These are phyloP conservation scores for Temnothorax longispinosus DNA, from an alignment of 1,140 invertebrate genomes.

Conservation along the genomic window DNA sequence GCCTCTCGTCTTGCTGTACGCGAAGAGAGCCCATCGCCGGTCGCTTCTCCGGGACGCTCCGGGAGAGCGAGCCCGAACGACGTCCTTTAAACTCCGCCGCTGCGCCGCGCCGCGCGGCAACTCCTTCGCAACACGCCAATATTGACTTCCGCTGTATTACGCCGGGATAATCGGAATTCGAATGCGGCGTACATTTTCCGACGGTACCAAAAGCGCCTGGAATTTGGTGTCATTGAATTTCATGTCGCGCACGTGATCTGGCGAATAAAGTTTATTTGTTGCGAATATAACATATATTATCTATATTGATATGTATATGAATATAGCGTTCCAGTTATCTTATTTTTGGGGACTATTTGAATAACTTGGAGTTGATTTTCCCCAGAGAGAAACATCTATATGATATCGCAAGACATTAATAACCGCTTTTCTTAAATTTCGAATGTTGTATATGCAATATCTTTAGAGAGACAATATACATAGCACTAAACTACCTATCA, in stretches of 20 bases:
- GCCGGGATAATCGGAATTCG: slow-evolving; percentile 52
- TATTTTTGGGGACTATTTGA: neutral
- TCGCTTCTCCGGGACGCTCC: neutral
- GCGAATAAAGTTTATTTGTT: slow-evolving; percentile 45
- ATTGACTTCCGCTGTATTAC: slow-evolving; percentile 62
- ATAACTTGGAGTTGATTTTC: neutral
- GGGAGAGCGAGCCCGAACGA: slow-evolving; percentile 33
- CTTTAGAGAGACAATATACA: neutral
- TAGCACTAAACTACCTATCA: neutral
- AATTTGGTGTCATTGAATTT: slow-evolving; percentile 44
- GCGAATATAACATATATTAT: slow-evolving; percentile 25
- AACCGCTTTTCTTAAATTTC: neutral
- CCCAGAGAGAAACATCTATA: neutral
- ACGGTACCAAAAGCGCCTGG: slow-evolving; percentile 23
- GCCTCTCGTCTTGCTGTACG: slow-evolving; percentile 23
- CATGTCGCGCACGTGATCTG: neutral
- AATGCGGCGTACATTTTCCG: slow-evolving; percentile 52
- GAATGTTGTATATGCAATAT: neutral
- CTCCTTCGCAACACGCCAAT: slow-evolving; percentile 56
- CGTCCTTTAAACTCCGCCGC: slow-evolving; percentile 51
- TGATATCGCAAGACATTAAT: neutral
- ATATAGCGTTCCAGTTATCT: neutral
- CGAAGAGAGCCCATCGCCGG: neutral
- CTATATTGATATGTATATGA: neutral
- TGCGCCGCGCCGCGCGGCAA: slow-evolving; percentile 3